A percentile compares a stretch with the other conserved stretches of the same genome.
Evolutionary conservation across 64 coral and sea anemone genomes (phyloP).

Genomic region (Dendronephthya gigantea): DNA sequence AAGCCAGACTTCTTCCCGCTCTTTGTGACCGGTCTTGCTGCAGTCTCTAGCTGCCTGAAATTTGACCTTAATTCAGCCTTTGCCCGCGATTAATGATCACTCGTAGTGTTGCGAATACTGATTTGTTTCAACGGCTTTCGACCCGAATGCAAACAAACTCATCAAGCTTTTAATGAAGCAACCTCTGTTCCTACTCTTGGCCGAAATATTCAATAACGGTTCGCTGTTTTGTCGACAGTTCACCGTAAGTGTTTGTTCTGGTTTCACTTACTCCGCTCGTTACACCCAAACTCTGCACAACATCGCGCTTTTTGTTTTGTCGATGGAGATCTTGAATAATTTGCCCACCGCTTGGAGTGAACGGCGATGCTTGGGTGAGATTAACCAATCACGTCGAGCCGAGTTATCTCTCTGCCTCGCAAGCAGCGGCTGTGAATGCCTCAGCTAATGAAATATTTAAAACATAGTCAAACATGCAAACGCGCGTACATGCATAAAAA

Average conservation of each 20-base stretch:
- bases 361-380: not conserved
- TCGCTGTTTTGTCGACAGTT: not conserved
- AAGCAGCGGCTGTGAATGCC: not conserved
- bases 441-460: not conserved
- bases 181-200: not conserved
- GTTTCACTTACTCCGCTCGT: not conserved
- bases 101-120: too few relatives aligned
- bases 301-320: not conserved
- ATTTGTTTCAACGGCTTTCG: too few relatives aligned
- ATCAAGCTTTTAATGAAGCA: too few relatives aligned
- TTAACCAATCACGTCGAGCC: not conserved
- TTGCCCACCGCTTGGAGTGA: not conserved
- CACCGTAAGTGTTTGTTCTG: not conserved
- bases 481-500: not conserved
- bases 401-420: not conserved
- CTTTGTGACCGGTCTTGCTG: too few relatives aligned
- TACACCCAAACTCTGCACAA: not conserved
- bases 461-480: too few relatives aligned
- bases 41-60: too few relatives aligned
- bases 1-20: too few relatives aligned
- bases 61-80: too few relatives aligned
- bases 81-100: too few relatives aligned
- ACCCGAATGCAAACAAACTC: too few relatives aligned
- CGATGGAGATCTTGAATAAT: not conserved
- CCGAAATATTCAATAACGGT: not conserved